Evolutionary conservation across 2,113 vertebrate genomes (phyloP), one percentile per base, ranked within the genome.

Genomic region (Xiphorhynchus elegans): DNA sequence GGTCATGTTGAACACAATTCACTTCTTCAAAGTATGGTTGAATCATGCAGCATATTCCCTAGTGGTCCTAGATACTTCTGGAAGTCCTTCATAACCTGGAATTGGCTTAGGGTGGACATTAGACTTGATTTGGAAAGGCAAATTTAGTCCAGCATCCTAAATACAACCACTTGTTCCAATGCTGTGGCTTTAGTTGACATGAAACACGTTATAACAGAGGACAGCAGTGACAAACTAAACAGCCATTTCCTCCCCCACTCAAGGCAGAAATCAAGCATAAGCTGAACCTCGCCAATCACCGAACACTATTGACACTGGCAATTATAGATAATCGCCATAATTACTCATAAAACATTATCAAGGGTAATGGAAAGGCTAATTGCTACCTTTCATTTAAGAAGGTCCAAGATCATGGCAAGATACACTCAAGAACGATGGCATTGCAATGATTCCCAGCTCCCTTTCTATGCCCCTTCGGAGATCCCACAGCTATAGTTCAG

Each of bases 271-370:
- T 85, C 56, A 90, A 15, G 50, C 50, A 59, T 33, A 59, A 69
- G 17, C 55, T 81, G 94, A 93, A 86, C 59, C 40, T 37, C 93
- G 83, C 60, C 94, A 86, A 46, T 90, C 59, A 15, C 3, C 9
- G 16, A 42, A 70, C 29, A 17, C 50, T 77, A 59, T 90, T 90
- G 86, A 67, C 83, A 86, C 35, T 24, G 35, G 52, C 76, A 93
- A 93, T 95, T 89, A 84, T 8, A 84, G 64, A 69, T 67, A 94
- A 95, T 70, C 63, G 89, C 86, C 64, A 11, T 52, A 89, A 87
- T 92, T 86, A 70, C 60, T 90, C 95, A 90, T 92, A 78, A 95
- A 93, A 74, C 33, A 56, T 74, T 90, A 90, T 95, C 73, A 52
- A 77, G 44, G 18, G 66, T 67, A 92, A 92, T 25, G 73, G 80